Percentiles rank a stretch among this genome's conserved stretches.
phyloP scores from a whole-genome alignment of 2,888 invertebrate genomes.

The Philaethria dido region DNA sequence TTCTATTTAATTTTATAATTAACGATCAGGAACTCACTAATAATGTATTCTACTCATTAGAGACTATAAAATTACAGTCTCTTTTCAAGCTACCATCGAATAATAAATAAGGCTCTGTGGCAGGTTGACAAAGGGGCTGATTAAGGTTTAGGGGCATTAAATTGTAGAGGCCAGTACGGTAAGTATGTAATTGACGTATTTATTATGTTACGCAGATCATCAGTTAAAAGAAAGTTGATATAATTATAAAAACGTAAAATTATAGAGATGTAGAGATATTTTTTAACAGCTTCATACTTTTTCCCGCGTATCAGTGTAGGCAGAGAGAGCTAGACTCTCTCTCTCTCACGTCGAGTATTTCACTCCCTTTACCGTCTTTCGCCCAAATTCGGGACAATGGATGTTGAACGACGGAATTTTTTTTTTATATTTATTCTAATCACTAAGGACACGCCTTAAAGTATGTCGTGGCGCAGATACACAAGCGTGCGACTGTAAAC shows the following conservation, averaged over 20 bases:
- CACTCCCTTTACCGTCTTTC: too few species aligned
- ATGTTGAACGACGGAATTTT: too few species aligned
- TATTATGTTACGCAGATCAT: background rate
- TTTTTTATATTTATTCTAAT: too few species aligned
- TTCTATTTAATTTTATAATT: background rate
- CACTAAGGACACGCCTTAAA: too few species aligned
- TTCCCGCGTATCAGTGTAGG: too few species aligned
- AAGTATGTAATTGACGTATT: background rate
- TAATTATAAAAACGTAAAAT: background rate
- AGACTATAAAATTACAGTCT: background rate
- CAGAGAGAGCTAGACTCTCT: too few species aligned
- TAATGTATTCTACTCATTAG: background rate
- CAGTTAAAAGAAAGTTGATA: background rate
- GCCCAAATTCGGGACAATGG: too few species aligned
- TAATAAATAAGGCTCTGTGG: constrained; percentile 12
- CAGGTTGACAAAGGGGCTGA: constrained; percentile 18
- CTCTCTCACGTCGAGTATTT: too few species aligned
- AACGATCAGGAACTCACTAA: background rate
- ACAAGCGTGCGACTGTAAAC: too few species aligned
- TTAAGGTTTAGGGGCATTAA: constrained; percentile 5
- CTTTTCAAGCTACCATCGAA: background rate
- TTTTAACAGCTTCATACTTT: too few species aligned
- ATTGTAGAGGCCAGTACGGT: constrained; percentile 1
- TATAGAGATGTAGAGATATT: too few species aligned
- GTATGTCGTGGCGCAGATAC: too few species aligned